Conservation (phyloP, 2,797 vertebrate species). For the Macrochelys suwanniensis region DNA sequence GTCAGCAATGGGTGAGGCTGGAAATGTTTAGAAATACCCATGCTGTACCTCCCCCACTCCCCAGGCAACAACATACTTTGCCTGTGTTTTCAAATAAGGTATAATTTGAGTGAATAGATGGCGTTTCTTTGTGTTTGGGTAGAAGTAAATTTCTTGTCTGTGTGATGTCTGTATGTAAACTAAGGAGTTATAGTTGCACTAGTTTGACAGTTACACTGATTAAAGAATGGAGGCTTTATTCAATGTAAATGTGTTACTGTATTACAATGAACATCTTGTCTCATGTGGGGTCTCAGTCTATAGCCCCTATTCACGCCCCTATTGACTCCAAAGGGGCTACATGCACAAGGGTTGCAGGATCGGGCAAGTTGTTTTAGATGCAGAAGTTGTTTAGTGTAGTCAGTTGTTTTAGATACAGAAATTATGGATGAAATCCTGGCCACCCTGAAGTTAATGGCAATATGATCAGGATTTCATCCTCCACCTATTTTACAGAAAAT, state of each 20-base stretch:
- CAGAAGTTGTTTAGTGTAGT: neutral
- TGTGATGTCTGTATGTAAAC: slow-evolving; percentile 74
- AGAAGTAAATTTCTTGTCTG: slow-evolving; percentile 72
- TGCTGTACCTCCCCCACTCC: slow-evolving; percentile 4
- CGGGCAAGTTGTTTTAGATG: neutral
- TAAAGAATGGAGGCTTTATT: slow-evolving; percentile 74
- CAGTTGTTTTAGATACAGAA: neutral
- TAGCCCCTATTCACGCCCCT: neutral
- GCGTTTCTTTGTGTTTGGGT: slow-evolving; percentile 59
- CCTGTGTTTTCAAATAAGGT: slow-evolving; percentile 55
- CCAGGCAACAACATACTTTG: slow-evolving; percentile 32
- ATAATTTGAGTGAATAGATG: slow-evolving; percentile 53
- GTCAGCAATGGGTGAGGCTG: slow-evolving; percentile 73
- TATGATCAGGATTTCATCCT: neutral
- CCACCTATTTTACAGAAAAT: neutral
- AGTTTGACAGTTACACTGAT: slow-evolving; percentile 72
- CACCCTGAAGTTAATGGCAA: neutral
- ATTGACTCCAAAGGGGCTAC: neutral
- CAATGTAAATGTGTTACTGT: slow-evolving; percentile 28
- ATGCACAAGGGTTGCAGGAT: neutral
- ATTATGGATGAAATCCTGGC: neutral
- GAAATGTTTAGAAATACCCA: slow-evolving; percentile 75
- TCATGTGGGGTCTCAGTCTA: neutral
- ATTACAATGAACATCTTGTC: slow-evolving; percentile 29
- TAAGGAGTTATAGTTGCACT: slow-evolving; percentile 69